phyloP scores from a whole-genome alignment of 2,888 invertebrate species.

The Aplocera efformata region DNA sequence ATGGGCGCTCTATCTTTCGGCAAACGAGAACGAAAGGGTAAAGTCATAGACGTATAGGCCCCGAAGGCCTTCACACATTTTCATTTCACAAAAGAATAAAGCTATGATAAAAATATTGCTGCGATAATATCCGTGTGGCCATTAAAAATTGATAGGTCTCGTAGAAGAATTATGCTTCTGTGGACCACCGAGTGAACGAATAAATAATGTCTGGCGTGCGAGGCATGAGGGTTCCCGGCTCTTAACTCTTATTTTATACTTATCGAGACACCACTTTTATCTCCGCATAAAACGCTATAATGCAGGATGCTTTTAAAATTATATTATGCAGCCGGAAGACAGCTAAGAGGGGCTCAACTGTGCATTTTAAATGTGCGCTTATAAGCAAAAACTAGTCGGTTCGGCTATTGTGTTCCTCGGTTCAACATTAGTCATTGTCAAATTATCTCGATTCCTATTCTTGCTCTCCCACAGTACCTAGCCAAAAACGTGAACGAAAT shows the following conservation, averaged over 20 bases:
- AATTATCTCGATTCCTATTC: constrained; percentile 12
- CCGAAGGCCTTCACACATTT: too few species aligned
- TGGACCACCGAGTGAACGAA: constrained; percentile 40
- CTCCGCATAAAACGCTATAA: constrained; percentile 59
- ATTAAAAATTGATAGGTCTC: constrained; percentile 42
- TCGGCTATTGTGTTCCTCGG: constrained; percentile 23
- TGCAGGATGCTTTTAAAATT: constrained; percentile 62
- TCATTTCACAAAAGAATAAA: too few species aligned
- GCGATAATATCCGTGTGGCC: constrained; percentile 32
- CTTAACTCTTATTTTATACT: constrained; percentile 59
- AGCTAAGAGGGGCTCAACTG: constrained; percentile 37
- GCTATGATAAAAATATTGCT: constrained; percentile 19
- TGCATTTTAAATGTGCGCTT: constrained; percentile 33
- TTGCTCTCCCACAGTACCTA: constrained; percentile 13
- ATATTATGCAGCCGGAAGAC: constrained; percentile 40
- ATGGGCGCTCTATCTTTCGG: too few species aligned
- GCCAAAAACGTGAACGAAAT: constrained; percentile 15
- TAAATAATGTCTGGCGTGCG: constrained; percentile 45
- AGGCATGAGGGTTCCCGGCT: constrained; percentile 35
- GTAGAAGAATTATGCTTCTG: constrained; percentile 39
- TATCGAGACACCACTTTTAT: constrained; percentile 68
- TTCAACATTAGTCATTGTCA: constrained; percentile 22
- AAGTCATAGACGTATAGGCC: too few species aligned
- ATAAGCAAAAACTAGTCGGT: constrained; percentile 26
- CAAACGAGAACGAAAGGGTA: too few species aligned